Evolutionary conservation across 2,113 vertebrate genomes (phyloP).

Genomic region (Albula goreensis): DNA sequence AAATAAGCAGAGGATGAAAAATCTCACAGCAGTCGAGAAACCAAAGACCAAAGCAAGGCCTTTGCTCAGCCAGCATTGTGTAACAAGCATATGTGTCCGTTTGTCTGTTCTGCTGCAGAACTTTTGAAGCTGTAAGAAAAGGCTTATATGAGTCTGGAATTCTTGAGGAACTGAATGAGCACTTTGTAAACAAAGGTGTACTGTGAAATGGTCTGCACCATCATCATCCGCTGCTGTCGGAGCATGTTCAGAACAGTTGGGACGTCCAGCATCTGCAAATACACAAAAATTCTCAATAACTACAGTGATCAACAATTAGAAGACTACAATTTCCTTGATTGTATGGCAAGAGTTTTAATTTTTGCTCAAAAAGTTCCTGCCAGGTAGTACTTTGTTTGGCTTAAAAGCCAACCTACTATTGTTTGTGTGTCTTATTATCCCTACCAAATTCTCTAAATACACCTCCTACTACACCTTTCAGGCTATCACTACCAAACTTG

Average conservation of each 20-base stretch:
- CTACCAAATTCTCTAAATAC: too few species aligned
- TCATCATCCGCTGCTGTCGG: constrained; percentile 90
- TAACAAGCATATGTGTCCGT: constrained; percentile 17
- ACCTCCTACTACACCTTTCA: too few species aligned
- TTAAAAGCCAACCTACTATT: too few species aligned
- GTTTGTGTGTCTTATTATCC: too few species aligned
- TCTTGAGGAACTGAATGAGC: constrained; percentile 91
- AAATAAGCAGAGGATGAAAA: neutral
- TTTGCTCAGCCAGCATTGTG: constrained; percentile 9
- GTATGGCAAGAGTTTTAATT: too few species aligned
- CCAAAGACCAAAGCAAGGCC: neutral
- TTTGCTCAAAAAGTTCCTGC: too few species aligned
- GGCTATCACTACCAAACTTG: too few species aligned
- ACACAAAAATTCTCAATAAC: neutral
- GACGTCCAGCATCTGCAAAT: constrained; percentile 81
- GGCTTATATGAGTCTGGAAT: constrained; percentile 89
- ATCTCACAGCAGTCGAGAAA: neutral
- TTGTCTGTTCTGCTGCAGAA: too few species aligned
- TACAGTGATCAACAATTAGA: too few species aligned
- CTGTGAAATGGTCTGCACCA: constrained; percentile 94
- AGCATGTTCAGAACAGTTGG: constrained; percentile 80
- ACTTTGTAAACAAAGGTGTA: constrained; percentile 94
- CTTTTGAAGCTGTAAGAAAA: neutral
- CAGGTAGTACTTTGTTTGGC: too few species aligned
- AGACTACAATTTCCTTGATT: too few species aligned